A percentile compares a stretch with the other conserved stretches of the same genome.
These are phyloP conservation scores for Picathartes gymnocephalus DNA, from an alignment of 2,113 vertebrate species.

Conservation along the genomic window DNA sequence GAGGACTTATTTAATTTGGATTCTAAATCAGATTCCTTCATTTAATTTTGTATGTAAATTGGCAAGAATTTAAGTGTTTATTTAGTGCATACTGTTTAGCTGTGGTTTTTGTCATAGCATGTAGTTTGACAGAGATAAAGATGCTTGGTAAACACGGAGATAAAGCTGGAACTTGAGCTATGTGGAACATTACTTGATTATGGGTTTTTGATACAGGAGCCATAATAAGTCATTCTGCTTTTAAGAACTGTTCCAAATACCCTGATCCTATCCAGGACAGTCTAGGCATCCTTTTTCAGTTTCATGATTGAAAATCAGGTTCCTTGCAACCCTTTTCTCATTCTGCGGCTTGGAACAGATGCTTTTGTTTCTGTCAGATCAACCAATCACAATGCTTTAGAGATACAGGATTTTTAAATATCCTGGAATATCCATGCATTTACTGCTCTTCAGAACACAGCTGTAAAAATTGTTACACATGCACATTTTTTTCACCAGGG, in stretches of 20 bases:
- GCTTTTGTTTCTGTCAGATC: neutral
- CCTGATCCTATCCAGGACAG: neutral
- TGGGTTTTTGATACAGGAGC: neutral
- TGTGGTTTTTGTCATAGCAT: neutral
- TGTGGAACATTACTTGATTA: neutral
- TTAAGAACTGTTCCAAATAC: neutral
- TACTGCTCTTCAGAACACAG: neutral
- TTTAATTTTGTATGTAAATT: neutral
- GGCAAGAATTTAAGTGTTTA: neutral
- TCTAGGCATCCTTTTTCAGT: neutral
- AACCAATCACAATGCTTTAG: neutral
- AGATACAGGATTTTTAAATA: neutral
- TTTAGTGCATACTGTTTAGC: neutral
- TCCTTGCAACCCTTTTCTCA: neutral
- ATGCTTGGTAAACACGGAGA: neutral
- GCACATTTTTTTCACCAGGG: neutral
- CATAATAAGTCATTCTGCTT: neutral
- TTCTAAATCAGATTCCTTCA: neutral
- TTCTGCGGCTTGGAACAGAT: neutral
- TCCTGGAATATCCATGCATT: neutral
- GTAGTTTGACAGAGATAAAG: neutral
- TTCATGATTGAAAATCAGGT: neutral
- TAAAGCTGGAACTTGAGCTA: constrained; percentile 17
- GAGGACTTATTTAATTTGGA: neutral
- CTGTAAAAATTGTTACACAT: neutral